phyloP scores from a whole-genome alignment of 2,113 vertebrate genomes.

The Panurus biarmicus region DNA sequence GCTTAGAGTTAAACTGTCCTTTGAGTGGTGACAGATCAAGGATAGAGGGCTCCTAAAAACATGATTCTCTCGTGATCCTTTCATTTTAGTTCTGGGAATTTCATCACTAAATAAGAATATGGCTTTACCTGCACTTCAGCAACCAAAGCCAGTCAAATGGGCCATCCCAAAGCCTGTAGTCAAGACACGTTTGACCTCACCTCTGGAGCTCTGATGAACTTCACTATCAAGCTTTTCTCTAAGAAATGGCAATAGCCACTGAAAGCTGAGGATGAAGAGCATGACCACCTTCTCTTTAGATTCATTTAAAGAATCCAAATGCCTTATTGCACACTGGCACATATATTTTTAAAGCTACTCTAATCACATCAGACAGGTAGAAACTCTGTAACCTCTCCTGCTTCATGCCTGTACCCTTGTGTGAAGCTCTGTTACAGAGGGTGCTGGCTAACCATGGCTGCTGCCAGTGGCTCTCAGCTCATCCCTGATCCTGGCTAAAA shows the following conservation, averaged over 20 bases:
- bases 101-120: too few species aligned
- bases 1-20: not conserved
- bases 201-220: not conserved
- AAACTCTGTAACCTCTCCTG: not conserved
- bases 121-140: not conserved
- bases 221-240: not conserved
- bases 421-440: not conserved
- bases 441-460: not conserved
- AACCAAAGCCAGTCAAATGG: not conserved
- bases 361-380: not conserved
- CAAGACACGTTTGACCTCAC: not conserved
- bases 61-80: not conserved
- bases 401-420: not conserved
- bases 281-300: not conserved
- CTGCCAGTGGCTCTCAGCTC: not conserved
- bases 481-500: not conserved
- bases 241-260: not conserved
- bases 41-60: not conserved
- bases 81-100: not conserved
- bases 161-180: not conserved
- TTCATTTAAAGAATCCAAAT: not conserved
- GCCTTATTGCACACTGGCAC: not conserved
- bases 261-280: not conserved
- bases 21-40: not conserved
- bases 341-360: not conserved